Base-by-base conservation (phyloP, 1,140 invertebrate genomes). In the Chironomus striatipennis region DNA sequence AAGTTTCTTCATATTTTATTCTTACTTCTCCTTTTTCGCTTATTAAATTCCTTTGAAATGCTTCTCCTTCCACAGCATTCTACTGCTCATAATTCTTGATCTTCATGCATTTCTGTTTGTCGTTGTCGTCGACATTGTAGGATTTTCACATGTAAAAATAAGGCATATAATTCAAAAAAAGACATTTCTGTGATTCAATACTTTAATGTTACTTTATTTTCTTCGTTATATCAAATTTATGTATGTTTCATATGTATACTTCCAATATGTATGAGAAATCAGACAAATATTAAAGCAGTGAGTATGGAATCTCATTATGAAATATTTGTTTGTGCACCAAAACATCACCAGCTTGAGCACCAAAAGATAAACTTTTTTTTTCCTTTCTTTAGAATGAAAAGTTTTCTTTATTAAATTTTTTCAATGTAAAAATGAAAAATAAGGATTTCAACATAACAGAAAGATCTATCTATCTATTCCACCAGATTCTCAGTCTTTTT, bases 151-250 rank as follows among this genome's bases (percentile, higher is more conserved):
- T 57, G 47, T n/a, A 57, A 57, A 57, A 57, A 57, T n/a, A 12
- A 57, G 47, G 12, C 47, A 57, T 34, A 34, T 57, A 57, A 57
- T 57, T 57, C 47, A 57, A 57, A 57, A 57, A 15, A 15, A 57
- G 9, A 57, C 47, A 57, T 57, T 57, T 57, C 47, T 57, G 47
- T n/a, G 24, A 34, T 57, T 57, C n/a, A 12, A 12, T 57, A n/a
- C 9, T 57, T 57, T 9, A 47, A 47, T 47, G 47, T 57, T 57
- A 57, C 47, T 57, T 57, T 57, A 15, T 57, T n/a, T n/a, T n/a
- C n/a, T 57, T 57, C 47, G n/a, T 57, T 57, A 57, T 57, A 57
- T 57, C 47, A 57, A 57, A 57, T 57, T 57, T 57, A 57, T 34
- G 24, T 34, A 34, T 34, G 24, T 57, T 57, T 57, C 47, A 57